Base-by-base conservation (phyloP, 2,888 invertebrate species). In the Agonum fuliginosum region DNA sequence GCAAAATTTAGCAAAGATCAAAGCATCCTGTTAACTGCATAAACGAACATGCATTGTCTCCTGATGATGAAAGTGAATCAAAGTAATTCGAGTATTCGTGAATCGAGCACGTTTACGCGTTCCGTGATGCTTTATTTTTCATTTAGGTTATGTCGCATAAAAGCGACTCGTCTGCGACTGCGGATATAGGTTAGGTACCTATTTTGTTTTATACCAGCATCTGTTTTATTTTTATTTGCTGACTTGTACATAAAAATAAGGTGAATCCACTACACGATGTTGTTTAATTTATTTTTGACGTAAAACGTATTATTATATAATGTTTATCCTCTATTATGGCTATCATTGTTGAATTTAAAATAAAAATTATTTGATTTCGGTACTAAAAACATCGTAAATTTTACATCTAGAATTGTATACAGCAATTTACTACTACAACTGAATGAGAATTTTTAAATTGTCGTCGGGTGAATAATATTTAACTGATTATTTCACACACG, bases 51-150 rank as follows among this genome's bases (percentile, higher is more conserved):
- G 34, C 54, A 54, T 54, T 54, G 54, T 54, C 24, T 27, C 8
- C 22, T 54, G 22, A 54, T 54, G 54, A 54, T 54, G 54, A 54
- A 54, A 54, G 54, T 54, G 54, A 54, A 54, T 54, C 54, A 54
- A 24, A 22, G 22, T 54, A 54, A 54, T 54, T 54, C 54, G 3
- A 22, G 54, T 24, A 54, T 54, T 54, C 54, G 3, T 12, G 54
- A 19, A 62, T 62, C 10, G 30, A 30, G 30, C 62, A 34, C 10
- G 62, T 62, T 48, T 48, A 37, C 10, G 10, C 37, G 37, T 37
- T 37, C 8, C 8, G 20, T 19, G 10, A 17, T 48, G 12, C 34
- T n/a, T 62, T 37, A 34, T 62, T 17, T 27, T 17, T 14, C 62
- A 17, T 62, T 62, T 62, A 62, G 62, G 62, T 10, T 20, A 62